Conservation (phyloP, 2,888 invertebrate species). For the Rutpela maculata region DNA sequence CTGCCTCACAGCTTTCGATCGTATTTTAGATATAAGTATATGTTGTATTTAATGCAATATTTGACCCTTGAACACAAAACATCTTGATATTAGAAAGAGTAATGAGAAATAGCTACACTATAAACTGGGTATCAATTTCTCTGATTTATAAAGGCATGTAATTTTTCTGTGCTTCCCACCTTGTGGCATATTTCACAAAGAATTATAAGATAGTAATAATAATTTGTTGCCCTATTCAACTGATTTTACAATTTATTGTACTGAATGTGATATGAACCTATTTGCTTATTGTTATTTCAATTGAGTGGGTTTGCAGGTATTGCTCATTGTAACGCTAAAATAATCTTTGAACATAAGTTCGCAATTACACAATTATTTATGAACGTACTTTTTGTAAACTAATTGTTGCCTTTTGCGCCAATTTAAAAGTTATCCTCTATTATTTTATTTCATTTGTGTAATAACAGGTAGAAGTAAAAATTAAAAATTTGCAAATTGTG, state of each 20-base stretch:
- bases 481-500: neutral
- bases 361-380: conserved; percentile 43
- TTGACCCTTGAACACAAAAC: conserved; percentile 57
- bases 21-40: conserved; percentile 59
- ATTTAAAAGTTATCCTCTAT: conserved; percentile 7
- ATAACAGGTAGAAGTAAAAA: neutral
- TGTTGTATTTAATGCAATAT: conserved; percentile 57
- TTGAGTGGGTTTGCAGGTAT: conserved; percentile 22
- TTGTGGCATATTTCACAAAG: neutral
- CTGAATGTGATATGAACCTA: conserved; percentile 16
- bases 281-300: conserved; percentile 30
- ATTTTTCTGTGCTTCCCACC: neutral
- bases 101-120: conserved; percentile 29
- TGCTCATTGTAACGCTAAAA: conserved; percentile 26
- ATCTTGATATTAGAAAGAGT: conserved; percentile 55
- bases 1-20: conserved; percentile 57
- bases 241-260: conserved; percentile 26
- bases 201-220: conserved; percentile 23
- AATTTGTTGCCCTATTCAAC: conserved; percentile 26
- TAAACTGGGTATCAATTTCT: conserved; percentile 25
- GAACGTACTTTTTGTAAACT: conserved; percentile 28
- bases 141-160: conserved; percentile 22
- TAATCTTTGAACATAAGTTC: conserved; percentile 42
- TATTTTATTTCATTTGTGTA: conserved; percentile 10
- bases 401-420: conserved; percentile 16